These are phyloP conservation scores for Brienomyrus brachyistius DNA, from an alignment of 2,113 vertebrate genomes.

Conservation along the genomic window DNA sequence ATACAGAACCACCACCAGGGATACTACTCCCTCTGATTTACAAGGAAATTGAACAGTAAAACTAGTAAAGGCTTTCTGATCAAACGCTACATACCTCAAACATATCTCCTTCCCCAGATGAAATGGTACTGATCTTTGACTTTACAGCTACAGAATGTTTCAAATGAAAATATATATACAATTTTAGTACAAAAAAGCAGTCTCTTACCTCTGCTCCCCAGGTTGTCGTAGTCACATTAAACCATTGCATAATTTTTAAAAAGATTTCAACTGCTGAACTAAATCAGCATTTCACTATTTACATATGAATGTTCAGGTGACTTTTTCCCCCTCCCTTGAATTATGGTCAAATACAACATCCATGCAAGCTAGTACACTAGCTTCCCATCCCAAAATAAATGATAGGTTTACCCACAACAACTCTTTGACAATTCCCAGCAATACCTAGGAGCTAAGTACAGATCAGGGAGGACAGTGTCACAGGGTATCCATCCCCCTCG, in stretches of 20 bases:
- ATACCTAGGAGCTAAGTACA: slow-evolving; percentile 24
- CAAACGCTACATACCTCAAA: slow-evolving; percentile 11
- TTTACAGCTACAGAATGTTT: slow-evolving; percentile 73
- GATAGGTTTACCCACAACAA: slow-evolving; percentile 66
- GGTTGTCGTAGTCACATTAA: slow-evolving; percentile 28
- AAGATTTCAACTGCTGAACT: slow-evolving; percentile 71
- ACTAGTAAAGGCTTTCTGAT: slow-evolving; percentile 2
- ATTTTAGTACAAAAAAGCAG: slow-evolving; percentile 71
- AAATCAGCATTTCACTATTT: slow-evolving; percentile 82
- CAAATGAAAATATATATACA: slow-evolving; percentile 81
- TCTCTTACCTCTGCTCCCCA: slow-evolving; percentile 19
- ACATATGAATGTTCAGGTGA: slow-evolving; percentile 67
- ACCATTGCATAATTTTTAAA: slow-evolving; percentile 34
- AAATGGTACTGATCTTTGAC: slow-evolving; percentile 44
- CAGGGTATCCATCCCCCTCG: slow-evolving; percentile 90
- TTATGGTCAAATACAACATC: slow-evolving; percentile 88
- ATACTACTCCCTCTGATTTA: not conserved
- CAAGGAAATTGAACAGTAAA: slow-evolving; percentile 7
- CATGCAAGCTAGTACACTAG: slow-evolving; percentile 86
- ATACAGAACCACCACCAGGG: not conserved
- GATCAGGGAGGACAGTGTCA: slow-evolving; percentile 49
- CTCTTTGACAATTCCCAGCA: slow-evolving; percentile 56
- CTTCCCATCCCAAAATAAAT: slow-evolving; percentile 65
- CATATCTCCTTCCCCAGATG: slow-evolving; percentile 44
- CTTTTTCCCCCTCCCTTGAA: slow-evolving; percentile 75